These are phyloP conservation scores for Enteromius unitaeniatus DNA, from an alignment of 2,797 vertebrate genomes.

Conservation along the genomic window DNA sequence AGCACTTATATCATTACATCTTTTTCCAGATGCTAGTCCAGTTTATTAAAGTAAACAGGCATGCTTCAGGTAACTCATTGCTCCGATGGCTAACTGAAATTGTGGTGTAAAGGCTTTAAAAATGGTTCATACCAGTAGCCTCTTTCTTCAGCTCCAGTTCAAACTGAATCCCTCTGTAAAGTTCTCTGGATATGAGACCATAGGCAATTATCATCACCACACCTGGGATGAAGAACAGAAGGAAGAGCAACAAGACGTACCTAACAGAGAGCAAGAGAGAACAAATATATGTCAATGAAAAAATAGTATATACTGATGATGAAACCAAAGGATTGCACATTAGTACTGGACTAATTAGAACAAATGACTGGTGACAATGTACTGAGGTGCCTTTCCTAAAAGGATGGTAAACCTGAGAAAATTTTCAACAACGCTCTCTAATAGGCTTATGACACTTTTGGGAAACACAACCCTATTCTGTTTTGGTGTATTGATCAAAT, in stretches of 20 bases:
- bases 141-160: constrained; percentile 80
- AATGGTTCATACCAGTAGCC: constrained; percentile 73
- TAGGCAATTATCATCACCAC: constrained; percentile 92
- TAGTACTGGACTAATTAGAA: constrained; percentile 2
- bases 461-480: neutral
- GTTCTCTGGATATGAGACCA: constrained; percentile 92
- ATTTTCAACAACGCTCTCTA: neutral
- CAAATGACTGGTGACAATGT: neutral
- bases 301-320: neutral
- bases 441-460: neutral
- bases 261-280: constrained; percentile 68
- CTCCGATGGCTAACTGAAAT: neutral
- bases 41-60: neutral
- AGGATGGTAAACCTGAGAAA: neutral
- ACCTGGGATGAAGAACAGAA: constrained; percentile 91
- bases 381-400: neutral
- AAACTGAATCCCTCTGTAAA: constrained; percentile 91
- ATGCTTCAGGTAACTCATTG: neutral
- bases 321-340: neutral
- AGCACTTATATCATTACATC: neutral
- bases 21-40: neutral
- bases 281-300: constrained; percentile 23
- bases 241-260: constrained; percentile 88
- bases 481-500: neutral
- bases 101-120: constrained; percentile 4